Conservation (phyloP, 2,888 invertebrate species). For the Noctuana brunneofusca region DNA sequence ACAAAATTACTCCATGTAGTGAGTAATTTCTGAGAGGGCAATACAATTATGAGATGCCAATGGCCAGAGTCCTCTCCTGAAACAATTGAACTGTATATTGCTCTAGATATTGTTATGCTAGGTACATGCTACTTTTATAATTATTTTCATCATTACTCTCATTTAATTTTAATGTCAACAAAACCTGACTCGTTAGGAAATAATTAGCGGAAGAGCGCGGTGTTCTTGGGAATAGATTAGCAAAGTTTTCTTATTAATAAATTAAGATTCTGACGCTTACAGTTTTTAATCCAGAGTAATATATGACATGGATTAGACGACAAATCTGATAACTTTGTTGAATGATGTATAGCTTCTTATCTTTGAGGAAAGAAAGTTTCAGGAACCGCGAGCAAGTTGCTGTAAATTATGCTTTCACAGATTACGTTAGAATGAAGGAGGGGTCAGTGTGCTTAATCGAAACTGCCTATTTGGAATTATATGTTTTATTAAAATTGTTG, state of each 20-base stretch:
- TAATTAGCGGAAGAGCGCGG: not conserved
- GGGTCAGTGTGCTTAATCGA: too few species aligned
- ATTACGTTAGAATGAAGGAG: too few species aligned
- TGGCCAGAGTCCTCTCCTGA: too few species aligned
- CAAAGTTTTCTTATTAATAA: conserved; percentile 1
- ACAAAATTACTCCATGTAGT: too few species aligned
- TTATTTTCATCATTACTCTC: not conserved
- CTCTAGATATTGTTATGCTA: too few species aligned
- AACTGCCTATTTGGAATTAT: too few species aligned
- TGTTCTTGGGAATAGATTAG: conserved; percentile 4
- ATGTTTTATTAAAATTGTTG: too few species aligned
- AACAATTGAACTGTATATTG: too few species aligned
- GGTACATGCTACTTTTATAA: too few species aligned
- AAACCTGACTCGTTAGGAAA: not conserved
- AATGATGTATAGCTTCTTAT: conserved; percentile 2
- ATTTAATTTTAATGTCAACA: not conserved
- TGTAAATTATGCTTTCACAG: not conserved
- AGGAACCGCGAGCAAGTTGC: not conserved
- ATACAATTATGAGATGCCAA: too few species aligned
- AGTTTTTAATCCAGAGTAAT: not conserved
- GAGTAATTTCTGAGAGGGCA: too few species aligned
- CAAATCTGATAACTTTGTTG: not conserved
- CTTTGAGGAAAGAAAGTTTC: conserved; percentile 2
- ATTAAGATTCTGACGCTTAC: not conserved
- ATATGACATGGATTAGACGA: not conserved